Evolutionary conservation across 2,888 invertebrate genomes (phyloP), one percentile per base, ranked within the genome.

Genomic region (Pheosia gnoma): DNA sequence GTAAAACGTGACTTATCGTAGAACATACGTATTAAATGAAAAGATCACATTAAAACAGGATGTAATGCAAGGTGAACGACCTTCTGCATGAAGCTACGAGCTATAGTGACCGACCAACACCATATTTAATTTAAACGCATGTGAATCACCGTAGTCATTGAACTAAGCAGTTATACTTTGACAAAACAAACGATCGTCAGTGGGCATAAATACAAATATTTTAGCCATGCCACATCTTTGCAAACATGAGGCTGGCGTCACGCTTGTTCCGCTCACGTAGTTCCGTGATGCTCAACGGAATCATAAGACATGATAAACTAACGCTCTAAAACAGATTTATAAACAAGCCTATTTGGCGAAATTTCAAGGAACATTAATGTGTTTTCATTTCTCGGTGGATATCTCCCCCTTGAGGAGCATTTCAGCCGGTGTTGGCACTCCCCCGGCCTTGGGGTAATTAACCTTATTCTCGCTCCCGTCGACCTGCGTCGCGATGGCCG

Each of bases 391-490:
- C 77, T 78, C 75, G 59, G 65, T 70, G 72, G 70, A 69, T 74
- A 61, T 65, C 60, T 70, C 60, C 75, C 72, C 74, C 74, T 63
- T 63, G 71, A 60, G 72, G 60, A 67, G 71, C 68, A 66, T 68
- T 66, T 71, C 66, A 38, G 59, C 51, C 59, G 67, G 62, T 72
- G 71, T 81, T 84, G 82, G 82, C 86, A 75, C 74, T 82, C 81
- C 85, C 76, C 75, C 85, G 89, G 83, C 91, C 89, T 91, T 89
- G 88, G 84, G 84, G 87, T 90, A 89, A 89, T 91, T 90, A 89
- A 89, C 90, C 90, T 88, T 88, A 89, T 87, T 88, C 83, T 67
- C 72, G 72, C 86, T 88, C 82, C 68, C 73, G 76, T 63, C 80
- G 84, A 82, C 84, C 84, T 80, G 82, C 78, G 79, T 74, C 75